These are phyloP conservation scores for Styela clava DNA, from an alignment of 23 tunicate genomes.

Conservation along the genomic window DNA sequence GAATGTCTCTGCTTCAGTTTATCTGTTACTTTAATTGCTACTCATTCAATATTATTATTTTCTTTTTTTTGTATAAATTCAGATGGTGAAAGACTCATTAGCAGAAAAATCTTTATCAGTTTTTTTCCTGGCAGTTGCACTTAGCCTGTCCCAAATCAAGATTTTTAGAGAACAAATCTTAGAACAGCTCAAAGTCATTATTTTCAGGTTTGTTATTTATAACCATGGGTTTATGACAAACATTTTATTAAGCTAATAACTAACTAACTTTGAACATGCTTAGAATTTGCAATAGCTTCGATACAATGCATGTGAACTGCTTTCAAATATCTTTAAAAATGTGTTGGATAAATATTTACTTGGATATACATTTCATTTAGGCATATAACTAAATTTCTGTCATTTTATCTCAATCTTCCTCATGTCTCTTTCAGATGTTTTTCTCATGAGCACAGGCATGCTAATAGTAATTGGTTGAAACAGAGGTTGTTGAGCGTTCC, in stretches of 20 bases:
- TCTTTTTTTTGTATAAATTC: not conserved
- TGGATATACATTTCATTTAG: no score
- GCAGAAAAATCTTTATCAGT: constrained; percentile 27
- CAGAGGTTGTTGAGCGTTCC: constrained; percentile 12
- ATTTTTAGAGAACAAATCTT: constrained; percentile 44
- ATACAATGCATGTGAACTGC: no score
- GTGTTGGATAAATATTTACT: no score
- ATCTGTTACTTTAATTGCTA: no score
- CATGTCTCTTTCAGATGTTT: constrained; percentile 37
- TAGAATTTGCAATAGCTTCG: no score
- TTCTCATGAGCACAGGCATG: constrained; percentile 23
- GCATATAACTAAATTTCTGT: no score
- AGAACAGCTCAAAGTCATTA: constrained; percentile 18
- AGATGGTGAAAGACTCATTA: constrained; percentile 43
- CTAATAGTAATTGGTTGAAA: constrained; percentile 42
- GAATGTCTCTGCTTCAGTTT: no score
- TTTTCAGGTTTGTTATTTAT: constrained; percentile 36
- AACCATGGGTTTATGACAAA: not conserved
- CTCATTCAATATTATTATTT: no score
- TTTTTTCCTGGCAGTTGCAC: constrained; percentile 42
- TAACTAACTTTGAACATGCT: no score
- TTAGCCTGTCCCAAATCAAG: constrained; percentile 40
- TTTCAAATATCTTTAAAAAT: no score
- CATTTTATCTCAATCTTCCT: no score
- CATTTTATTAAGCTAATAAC: no score